These are phyloP conservation scores for Lottia scabra DNA, from an alignment of 2,888 invertebrate species.

Conservation along the genomic window DNA sequence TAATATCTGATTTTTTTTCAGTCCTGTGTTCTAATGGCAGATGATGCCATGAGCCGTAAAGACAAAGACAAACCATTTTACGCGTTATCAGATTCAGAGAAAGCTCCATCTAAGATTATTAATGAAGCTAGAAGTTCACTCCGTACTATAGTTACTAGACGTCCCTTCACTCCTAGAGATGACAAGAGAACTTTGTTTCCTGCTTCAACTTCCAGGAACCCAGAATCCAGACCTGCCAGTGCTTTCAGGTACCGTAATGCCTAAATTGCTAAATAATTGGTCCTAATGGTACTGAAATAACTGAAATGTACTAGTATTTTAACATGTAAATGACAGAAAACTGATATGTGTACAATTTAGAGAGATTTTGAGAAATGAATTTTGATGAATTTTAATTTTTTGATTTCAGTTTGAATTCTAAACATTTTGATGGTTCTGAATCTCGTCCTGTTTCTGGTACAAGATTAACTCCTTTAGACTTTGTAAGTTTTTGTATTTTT, in stretches of 20 bases:
- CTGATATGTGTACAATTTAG: no score
- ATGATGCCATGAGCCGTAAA: slow-evolving; percentile 24
- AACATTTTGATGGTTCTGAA: slow-evolving; percentile 66
- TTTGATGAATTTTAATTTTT: no score
- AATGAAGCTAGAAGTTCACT: slow-evolving; percentile 67
- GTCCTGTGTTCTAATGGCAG: background rate
- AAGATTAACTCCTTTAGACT: slow-evolving; percentile 61
- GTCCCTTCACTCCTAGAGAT: slow-evolving; percentile 88
- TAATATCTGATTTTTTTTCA: no score
- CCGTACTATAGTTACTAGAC: slow-evolving; percentile 80
- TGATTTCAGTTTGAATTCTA: slow-evolving; percentile 61
- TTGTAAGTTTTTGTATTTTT: slow-evolving; percentile 50
- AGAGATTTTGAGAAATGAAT: no score
- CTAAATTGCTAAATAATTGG: no score
- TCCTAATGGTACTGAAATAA: no score
- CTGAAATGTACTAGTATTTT: no score
- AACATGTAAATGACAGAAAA: no score
- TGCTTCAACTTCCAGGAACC: slow-evolving; percentile 54
- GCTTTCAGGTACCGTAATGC: slow-evolving; percentile 65
- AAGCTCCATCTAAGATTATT: slow-evolving; percentile 63
- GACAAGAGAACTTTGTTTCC: slow-evolving; percentile 84
- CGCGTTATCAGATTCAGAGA: slow-evolving; percentile 58
- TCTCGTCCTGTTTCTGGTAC: slow-evolving; percentile 67
- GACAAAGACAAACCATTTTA: slow-evolving; percentile 59
- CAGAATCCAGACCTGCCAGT: slow-evolving; percentile 66